Evolutionary conservation across 2,113 vertebrate genomes (phyloP).

Genomic region (Microcebus lehilahytsara): DNA sequence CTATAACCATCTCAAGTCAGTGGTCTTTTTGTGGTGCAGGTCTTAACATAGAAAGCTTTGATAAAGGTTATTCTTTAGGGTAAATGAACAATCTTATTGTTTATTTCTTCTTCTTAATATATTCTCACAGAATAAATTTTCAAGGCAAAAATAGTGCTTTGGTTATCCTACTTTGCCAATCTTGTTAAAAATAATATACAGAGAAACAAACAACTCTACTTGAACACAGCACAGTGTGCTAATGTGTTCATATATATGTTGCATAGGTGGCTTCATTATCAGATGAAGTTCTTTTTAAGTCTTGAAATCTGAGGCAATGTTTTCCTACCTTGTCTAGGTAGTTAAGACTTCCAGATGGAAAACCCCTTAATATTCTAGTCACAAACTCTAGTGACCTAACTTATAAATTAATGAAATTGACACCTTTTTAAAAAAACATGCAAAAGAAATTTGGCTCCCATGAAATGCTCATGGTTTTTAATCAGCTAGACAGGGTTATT

Average conservation of each 20-base stretch:
- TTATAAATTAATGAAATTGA: slow-evolving; percentile 9
- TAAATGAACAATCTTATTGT: background rate
- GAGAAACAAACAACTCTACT: background rate
- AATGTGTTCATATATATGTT: background rate
- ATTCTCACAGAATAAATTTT: background rate
- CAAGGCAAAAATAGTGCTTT: background rate
- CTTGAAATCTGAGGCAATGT: background rate
- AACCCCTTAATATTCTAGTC: background rate
- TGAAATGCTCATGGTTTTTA: background rate
- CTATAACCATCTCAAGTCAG: background rate
- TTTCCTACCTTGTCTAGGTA: background rate
- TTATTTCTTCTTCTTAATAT: background rate
- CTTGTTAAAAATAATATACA: background rate
- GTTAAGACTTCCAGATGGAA: background rate
- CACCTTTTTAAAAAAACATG: background rate
- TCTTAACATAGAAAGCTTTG: background rate
- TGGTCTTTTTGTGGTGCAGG: background rate
- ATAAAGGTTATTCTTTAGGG: background rate
- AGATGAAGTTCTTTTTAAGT: background rate
- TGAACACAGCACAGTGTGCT: background rate
- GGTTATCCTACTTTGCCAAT: background rate
- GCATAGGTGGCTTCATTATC: background rate
- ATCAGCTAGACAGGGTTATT: background rate
- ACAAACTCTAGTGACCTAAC: background rate
- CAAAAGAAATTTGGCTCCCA: background rate